Evolutionary conservation across 2,113 vertebrate species (phyloP).

Genomic region (Boleophthalmus pectinirostris): DNA sequence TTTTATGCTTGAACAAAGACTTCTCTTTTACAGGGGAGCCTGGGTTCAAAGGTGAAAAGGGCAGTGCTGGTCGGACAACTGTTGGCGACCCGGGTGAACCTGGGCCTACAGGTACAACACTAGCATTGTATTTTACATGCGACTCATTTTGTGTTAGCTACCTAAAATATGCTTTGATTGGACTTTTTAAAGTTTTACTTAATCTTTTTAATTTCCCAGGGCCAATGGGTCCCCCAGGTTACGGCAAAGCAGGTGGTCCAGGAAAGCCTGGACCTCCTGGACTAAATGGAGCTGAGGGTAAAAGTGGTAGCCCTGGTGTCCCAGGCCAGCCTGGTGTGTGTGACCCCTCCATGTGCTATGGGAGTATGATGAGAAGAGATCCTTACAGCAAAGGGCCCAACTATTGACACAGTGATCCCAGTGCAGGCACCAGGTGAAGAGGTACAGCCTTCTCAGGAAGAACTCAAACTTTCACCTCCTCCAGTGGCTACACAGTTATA

Average conservation of each 20-base stretch:
- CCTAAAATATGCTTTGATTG: not conserved
- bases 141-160: not conserved
- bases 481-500: conserved; percentile 34
- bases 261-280: conserved; percentile 87
- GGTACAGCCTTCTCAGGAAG: conserved; percentile 89
- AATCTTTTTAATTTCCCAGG: conserved; percentile 69
- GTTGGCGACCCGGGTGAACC: conserved; percentile 85
- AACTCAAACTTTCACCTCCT: conserved; percentile 82
- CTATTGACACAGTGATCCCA: conserved; percentile 79
- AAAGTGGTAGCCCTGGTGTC: conserved; percentile 83
- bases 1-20: not conserved
- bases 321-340: conserved; percentile 89
- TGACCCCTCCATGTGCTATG: conserved; percentile 90
- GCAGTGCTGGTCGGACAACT: conserved; percentile 81
- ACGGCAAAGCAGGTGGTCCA: conserved; percentile 83
- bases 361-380: conserved; percentile 86
- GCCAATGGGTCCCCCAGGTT: conserved; percentile 85
- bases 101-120: conserved; percentile 83
- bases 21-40: conserved; percentile 79
- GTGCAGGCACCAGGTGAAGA: conserved; percentile 70
- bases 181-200: not conserved
- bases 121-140: not conserved
- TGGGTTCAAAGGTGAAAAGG: conserved; percentile 87
- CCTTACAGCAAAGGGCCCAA: conserved; percentile 95
- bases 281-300: conserved; percentile 84